Percentiles rank a stretch among this genome's conserved stretches.
These are phyloP conservation scores for Drosophila subpulchrella DNA, from an alignment of 1,140 invertebrate species.

Conservation along the genomic window DNA sequence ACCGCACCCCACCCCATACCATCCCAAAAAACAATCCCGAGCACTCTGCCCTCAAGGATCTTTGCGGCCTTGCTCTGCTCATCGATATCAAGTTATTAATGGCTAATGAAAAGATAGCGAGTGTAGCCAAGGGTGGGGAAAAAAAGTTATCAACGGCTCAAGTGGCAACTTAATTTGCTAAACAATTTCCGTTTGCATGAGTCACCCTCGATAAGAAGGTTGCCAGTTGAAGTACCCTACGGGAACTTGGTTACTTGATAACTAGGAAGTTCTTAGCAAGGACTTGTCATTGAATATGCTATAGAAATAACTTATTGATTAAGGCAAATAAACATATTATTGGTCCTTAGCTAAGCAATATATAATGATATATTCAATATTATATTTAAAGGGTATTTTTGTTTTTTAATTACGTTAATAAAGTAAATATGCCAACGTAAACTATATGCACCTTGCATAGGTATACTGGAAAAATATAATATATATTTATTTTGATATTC, in stretches of 20 bases:
- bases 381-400: too few relatives aligned
- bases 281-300: neutral
- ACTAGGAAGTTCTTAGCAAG: neutral
- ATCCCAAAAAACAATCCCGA: neutral
- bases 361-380: too few relatives aligned
- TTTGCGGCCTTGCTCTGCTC: constrained; percentile 25
- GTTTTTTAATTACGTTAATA: too few relatives aligned
- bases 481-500: too few relatives aligned
- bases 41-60: constrained; percentile 17
- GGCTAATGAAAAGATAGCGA: constrained; percentile 66
- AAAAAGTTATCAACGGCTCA: constrained; percentile 62
- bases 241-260: neutral
- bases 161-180: constrained; percentile 78
- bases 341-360: too few relatives aligned
- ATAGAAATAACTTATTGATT: neutral
- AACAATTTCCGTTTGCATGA: constrained; percentile 68
- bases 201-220: constrained; percentile 1
- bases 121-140: neutral
- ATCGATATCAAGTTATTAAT: constrained; percentile 83
- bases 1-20: neutral
- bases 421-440: too few relatives aligned
- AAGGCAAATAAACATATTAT: neutral
- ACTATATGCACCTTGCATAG: too few relatives aligned
- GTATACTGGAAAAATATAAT: too few relatives aligned
- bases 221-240: constrained; percentile 20